Conservation (phyloP, 2,888 invertebrate species). For the Biston betularia region DNA sequence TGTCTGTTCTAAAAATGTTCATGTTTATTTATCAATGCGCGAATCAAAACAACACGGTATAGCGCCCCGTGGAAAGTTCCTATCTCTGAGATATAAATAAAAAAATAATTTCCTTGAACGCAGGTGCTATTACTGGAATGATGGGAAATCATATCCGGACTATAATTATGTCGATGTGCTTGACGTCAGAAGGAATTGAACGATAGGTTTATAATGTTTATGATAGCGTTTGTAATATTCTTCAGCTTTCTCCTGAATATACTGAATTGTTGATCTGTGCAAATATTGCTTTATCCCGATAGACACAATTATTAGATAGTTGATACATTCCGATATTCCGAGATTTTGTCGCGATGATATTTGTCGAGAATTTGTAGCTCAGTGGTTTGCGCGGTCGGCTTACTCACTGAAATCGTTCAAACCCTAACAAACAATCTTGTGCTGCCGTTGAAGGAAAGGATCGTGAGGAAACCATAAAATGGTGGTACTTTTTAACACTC, state of each 20-base stretch:
- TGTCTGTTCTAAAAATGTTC: conserved; percentile 16
- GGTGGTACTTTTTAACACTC: too few species aligned
- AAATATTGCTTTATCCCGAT: neutral
- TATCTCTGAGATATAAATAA: neutral
- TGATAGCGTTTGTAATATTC: neutral
- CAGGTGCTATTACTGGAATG: neutral
- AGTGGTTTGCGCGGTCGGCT: too few species aligned
- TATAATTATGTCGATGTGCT: neutral
- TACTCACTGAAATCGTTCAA: too few species aligned
- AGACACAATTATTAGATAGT: too few species aligned
- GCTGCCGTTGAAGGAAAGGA: too few species aligned
- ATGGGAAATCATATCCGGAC: neutral
- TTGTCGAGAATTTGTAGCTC: too few species aligned
- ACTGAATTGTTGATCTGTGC: conserved; percentile 9
- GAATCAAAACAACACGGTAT: conserved; percentile 12
- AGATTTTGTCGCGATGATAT: too few species aligned
- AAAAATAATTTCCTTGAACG: conserved; percentile 1
- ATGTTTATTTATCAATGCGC: conserved; percentile 17
- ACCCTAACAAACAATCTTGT: too few species aligned
- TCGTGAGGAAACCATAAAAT: too few species aligned
- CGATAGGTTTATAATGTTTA: too few species aligned
- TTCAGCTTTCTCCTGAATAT: conserved; percentile 6
- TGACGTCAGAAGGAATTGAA: too few species aligned
- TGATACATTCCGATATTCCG: too few species aligned
- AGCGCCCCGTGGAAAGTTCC: conserved; percentile 26